Base-by-base conservation (phyloP, 2,797 vertebrate species). In the Enoplosus armatus region DNA sequence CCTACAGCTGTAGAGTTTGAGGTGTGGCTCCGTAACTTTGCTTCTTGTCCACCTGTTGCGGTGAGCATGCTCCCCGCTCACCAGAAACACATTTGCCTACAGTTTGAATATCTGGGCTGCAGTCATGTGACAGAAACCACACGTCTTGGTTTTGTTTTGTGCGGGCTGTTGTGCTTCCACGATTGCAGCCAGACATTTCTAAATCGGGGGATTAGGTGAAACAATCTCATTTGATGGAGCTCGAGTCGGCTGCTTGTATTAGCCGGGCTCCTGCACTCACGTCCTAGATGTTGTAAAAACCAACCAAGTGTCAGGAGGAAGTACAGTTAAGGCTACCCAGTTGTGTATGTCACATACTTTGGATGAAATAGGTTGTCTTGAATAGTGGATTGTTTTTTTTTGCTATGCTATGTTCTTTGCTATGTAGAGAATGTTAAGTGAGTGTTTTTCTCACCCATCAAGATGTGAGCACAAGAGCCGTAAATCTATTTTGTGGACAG, bases 51-150 rank as follows among this genome's bases (percentile, higher is more conserved):
- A 80, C 81, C 77, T 56, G 80, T 48, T n/a, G 11, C 62, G 35
- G 11, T 0, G 7, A 48, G 6, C 29, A 10, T 20, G 62, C 43
- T 53, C 55, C 48, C 9, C 75, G 64, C n/a, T 83, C 61, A 35
- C 54, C 54, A 66, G 64, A 69, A 45, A 29, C 60, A 14, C 10
- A 93, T 96, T 96, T 95, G 92, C 83, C 62, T 95, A 67, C 41
- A 65, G 41, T 94, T 95, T 95, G 93, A 85, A 90, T 95, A 79
- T 82, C 27, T 59, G 41, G 66, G 11, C 60, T 61, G 72, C 0
- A 7, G 63, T 47, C 8, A 5, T 29, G 35, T 27, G 60, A 79
- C 39, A 56, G 45, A 58, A n/a, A 22, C 31, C n/a, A 15, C 64
- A 24, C 26, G 1, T 20, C 11, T 31, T 75, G 58, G 59, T 83